phyloP scores from a whole-genome alignment of 2,113 vertebrate genomes.

The Microtus oregoni region DNA sequence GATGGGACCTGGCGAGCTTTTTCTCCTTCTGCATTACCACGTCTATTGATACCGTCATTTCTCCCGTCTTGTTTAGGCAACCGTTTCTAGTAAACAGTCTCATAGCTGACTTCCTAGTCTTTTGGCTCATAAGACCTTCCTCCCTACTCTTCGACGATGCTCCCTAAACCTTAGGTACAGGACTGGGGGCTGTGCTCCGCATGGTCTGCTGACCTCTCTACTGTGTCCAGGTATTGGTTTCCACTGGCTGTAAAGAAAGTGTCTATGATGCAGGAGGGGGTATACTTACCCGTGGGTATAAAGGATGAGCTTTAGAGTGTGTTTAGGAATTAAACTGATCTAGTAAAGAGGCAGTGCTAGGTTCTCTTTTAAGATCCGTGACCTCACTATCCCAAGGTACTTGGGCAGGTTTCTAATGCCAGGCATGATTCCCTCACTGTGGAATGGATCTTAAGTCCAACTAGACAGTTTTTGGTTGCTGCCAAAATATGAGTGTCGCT shows the following conservation, averaged over 20 bases:
- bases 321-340: background rate
- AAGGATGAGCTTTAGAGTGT: background rate
- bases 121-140: background rate
- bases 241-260: background rate
- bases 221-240: background rate
- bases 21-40: background rate
- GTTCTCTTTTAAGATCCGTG: background rate
- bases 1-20: background rate
- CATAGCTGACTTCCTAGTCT: background rate
- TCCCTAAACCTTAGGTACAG: background rate
- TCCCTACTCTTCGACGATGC: background rate
- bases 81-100: background rate
- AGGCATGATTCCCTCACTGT: background rate
- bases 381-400: background rate
- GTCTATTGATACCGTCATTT: background rate
- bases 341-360: background rate
- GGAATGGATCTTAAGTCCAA: background rate
- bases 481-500: background rate
- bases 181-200: background rate
- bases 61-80: background rate
- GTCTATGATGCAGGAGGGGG: background rate
- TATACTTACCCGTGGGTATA: background rate
- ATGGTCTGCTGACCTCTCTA: background rate
- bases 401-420: background rate
- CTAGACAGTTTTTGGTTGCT: background rate